phyloP scores from a whole-genome alignment of 2,113 vertebrate species.

The Nanorana parkeri region DNA sequence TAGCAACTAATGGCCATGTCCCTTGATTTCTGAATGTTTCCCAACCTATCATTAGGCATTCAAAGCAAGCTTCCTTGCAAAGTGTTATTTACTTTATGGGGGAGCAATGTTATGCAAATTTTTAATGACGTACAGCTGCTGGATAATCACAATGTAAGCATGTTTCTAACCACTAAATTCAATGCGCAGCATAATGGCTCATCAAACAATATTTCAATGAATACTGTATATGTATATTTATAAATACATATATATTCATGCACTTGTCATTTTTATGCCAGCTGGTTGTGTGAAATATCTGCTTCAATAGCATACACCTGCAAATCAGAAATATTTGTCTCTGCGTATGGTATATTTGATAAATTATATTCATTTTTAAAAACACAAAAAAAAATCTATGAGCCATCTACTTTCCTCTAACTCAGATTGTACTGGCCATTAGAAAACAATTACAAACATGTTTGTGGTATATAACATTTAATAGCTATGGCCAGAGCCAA shows the following conservation, averaged over 20 bases:
- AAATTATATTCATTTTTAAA: conserved; percentile 21
- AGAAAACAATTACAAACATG: no score
- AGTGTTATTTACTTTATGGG: conserved; percentile 34
- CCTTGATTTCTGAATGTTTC: conserved; percentile 60
- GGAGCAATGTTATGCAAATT: conserved; percentile 36
- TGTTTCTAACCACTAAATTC: conserved; percentile 49
- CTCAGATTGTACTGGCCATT: no score
- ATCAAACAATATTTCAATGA: conserved; percentile 55
- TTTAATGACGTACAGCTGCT: conserved; percentile 53
- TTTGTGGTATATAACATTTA: no score
- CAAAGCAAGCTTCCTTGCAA: conserved; percentile 49
- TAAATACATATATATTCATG: conserved; percentile 43
- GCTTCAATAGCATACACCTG: conserved; percentile 49
- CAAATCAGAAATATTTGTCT: conserved; percentile 50
- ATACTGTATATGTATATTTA: conserved; percentile 50
- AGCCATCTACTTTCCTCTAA: no score
- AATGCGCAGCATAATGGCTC: conserved; percentile 50
- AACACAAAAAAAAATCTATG: not conserved
- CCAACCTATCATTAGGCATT: conserved; percentile 55
- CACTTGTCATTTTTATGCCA: conserved; percentile 32
- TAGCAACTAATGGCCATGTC: conserved; percentile 61
- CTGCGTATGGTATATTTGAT: not conserved
- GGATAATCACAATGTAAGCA: conserved; percentile 56
- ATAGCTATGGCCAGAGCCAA: no score
- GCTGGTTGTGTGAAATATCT: conserved; percentile 44